Percentiles rank a stretch among this genome's conserved stretches.
Conservation (phyloP, 1,140 invertebrate genomes). For the Druon quercuslanigerum region DNA sequence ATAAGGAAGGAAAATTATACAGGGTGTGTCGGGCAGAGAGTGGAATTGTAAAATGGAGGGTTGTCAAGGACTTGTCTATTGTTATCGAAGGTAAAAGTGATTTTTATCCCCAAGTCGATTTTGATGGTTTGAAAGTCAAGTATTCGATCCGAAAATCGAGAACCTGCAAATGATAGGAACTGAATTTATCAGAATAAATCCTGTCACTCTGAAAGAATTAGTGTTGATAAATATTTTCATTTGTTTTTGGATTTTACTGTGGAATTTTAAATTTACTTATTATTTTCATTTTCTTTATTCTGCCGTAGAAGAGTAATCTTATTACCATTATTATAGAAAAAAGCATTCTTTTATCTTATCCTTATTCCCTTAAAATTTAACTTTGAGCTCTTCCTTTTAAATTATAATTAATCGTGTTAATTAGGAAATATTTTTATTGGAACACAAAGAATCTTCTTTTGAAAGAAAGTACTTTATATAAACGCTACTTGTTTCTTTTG, state of each 20-base stretch:
- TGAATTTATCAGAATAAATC: too few species aligned
- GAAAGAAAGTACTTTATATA: slow-evolving; percentile 1
- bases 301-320: too few species aligned
- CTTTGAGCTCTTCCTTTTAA: too few species aligned
- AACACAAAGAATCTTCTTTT: neutral
- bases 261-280: too few species aligned
- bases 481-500: slow-evolving; percentile 57
- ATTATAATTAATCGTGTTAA: neutral
- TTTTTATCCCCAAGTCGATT: neutral
- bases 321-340: too few species aligned
- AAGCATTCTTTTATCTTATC: too few species aligned
- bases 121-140: neutral
- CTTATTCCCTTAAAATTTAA: too few species aligned
- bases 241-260: too few species aligned
- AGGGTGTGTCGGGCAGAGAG: slow-evolving; percentile 27
- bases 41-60: neutral
- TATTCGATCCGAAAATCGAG: neutral
- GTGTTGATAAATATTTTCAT: too few species aligned
- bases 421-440: neutral
- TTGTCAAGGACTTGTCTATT: slow-evolving; percentile 22
- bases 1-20: slow-evolving; percentile 45
- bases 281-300: too few species aligned
- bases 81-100: slow-evolving; percentile 9
- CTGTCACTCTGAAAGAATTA: too few species aligned
- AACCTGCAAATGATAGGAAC: neutral